Base-by-base conservation (phyloP, 2,113 vertebrate genomes). In the Pedetes capensis region DNA sequence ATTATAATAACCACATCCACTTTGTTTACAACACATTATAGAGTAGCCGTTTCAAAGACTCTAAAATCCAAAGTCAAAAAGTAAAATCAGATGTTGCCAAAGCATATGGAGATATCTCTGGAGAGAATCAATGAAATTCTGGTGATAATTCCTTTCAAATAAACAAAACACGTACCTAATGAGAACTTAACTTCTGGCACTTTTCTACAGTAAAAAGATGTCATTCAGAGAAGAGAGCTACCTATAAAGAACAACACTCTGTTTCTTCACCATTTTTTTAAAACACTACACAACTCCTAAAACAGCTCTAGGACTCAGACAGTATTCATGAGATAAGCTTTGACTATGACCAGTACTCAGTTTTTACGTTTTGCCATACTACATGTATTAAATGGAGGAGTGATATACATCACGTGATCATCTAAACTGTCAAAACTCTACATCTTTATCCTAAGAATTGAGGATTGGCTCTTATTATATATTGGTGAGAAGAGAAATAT, bases 81-180 rank as follows among this genome's bases (percentile, higher is more conserved):
- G 75, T 94, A 96, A 94, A 97, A 95, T 94, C 66, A 95, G 84
- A 96, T 82, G 29, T n/a, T 92, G 81, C 89, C 11, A 4, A 63
- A 68, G 53, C 47, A 84, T 32, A 74, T n/a, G 49, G 83, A 94
- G 95, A 55, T 68, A 14, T 79, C 87, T 76, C 92, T 91, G 74
- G 44, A 55, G 91, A 39, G 95, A 96, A 92, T 69, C 51, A 66
- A 86, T 55, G 51, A n/a, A 89, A 68, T 14, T 95, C 97, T 89
- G 53, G 83, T 81, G 96, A 93, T 96, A 96, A 91, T 95, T 94
- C 63, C 55, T 90, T 92, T 74, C 53, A 53, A 94, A n/a, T n/a
- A n/a, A 97, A 90, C 94, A 97, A 96, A 93, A 97, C 88, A 97
- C 76, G 95, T 94, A 94, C 37, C 87, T 95, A 94, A 92, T 57